These are phyloP conservation scores for Epinephelus lanceolatus DNA, from an alignment of 2,113 vertebrate genomes.

Conservation along the genomic window DNA sequence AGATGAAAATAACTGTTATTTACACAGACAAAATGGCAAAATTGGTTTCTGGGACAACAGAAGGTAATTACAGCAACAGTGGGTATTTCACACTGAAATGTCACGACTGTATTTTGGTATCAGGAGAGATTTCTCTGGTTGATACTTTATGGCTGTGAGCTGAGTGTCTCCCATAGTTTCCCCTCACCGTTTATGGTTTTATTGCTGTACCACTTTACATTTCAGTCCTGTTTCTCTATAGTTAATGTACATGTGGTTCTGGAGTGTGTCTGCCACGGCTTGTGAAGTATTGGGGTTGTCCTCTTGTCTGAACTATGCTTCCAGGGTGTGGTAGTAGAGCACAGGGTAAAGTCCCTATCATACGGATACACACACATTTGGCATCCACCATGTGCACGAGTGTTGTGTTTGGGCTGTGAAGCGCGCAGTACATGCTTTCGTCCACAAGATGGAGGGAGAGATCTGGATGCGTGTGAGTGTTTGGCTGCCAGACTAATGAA, in stretches of 20 bases:
- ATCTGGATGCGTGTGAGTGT: neutral
- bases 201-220: neutral
- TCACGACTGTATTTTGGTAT: neutral
- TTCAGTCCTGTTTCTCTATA: neutral
- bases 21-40: neutral
- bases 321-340: slow-evolving; percentile 32
- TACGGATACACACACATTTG: neutral
- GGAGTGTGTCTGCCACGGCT: neutral
- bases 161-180: neutral
- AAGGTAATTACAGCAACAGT: neutral
- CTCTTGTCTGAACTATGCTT: neutral
- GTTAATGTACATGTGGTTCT: neutral
- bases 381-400: too few species aligned
- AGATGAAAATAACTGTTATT: neutral
- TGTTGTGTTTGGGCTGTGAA: neutral
- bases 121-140: neutral
- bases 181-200: neutral
- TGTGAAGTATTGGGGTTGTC: neutral
- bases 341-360: slow-evolving; percentile 67
- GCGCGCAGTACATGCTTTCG: slow-evolving; percentile 7
- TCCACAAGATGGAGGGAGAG: slow-evolving; percentile 69
- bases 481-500: neutral
- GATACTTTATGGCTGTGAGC: neutral
- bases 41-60: slow-evolving; percentile 13
- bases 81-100: neutral